phyloP scores from a whole-genome alignment of 2,113 vertebrate genomes.

The Apaloderma vittatum region DNA sequence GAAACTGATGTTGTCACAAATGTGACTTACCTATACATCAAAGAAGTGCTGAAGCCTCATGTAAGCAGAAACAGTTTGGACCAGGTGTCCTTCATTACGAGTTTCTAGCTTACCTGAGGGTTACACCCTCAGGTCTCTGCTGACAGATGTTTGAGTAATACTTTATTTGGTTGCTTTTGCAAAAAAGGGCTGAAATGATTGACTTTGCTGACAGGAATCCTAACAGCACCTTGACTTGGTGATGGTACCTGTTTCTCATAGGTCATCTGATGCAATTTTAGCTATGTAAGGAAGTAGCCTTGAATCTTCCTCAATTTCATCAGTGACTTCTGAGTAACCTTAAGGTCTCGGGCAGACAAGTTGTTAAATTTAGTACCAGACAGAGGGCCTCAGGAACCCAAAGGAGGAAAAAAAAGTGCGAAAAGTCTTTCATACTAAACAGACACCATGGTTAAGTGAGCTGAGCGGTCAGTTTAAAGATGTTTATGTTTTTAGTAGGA shows the following conservation, averaged over 20 bases:
- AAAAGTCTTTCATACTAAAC: background rate
- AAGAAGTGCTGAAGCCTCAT: slow-evolving; percentile 12
- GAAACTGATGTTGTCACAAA: background rate
- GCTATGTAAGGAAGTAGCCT: background rate
- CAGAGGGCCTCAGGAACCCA: background rate
- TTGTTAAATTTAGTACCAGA: background rate
- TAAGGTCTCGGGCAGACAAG: background rate
- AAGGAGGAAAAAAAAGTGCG: background rate
- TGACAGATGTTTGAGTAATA: slow-evolving; percentile 56
- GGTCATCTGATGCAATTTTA: background rate
- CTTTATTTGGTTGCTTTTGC: slow-evolving; percentile 24
- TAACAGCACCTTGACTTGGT: slow-evolving; percentile 11
- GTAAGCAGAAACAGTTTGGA: background rate
- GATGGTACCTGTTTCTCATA: slow-evolving; percentile 9
- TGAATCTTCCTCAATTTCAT: background rate
- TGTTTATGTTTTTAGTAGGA: background rate
- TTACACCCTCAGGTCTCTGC: background rate
- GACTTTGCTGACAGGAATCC: slow-evolving; percentile 46
- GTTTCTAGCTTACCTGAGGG: background rate
- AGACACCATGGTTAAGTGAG: background rate
- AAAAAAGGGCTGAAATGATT: background rate
- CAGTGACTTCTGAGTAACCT: background rate
- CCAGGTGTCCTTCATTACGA: slow-evolving; percentile 46
- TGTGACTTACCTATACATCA: background rate
- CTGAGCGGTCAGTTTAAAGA: background rate